Evolutionary conservation across 2,888 invertebrate genomes (phyloP), one percentile per base, ranked within the genome.

Genomic region (Eubasilissa splendida): DNA sequence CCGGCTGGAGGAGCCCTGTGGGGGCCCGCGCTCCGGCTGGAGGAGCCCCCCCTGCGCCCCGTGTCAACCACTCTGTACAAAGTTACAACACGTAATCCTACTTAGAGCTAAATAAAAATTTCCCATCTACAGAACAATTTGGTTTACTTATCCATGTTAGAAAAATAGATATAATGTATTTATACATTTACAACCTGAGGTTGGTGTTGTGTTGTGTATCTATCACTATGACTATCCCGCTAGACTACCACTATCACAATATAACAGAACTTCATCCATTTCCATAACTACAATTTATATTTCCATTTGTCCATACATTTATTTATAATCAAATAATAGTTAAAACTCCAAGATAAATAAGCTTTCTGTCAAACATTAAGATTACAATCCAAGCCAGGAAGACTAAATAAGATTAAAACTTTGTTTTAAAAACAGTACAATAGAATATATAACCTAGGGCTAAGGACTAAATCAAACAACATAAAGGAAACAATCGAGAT

Each of bases 21-120:
- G n/a, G 63, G 22, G 52, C 52, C 9, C 10, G 22, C 50, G 76
- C 52, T 22, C 50, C 42, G 53, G 58, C 56, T 11, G 52, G 65
- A 42, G 42, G 42, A 33, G 42, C 58, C 42, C 71, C 75, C 42
- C 77, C 70, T 54, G 76, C 77, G 76, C 78, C 76, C 65, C 80
- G 59, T 53, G 76, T 82, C 84, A 82, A 84, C 84, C 84, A 84
- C 84, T 84, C 84, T 84, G 84, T 88, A 87, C 88, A 88, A 86
- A 87, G 85, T 87, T 88, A 88, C 86, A 86, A 85, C 85, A 87
- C 85, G 87, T 85, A 86, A 86, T 86, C 87, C 87, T 87, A 87
- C 87, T 86, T 87, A 87, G 85, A 80, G 81, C 77, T 80, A 80
- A 84, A 83, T 79, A 78, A 84, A 83, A 82, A 82, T 79, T 81